These are phyloP conservation scores for Columbina picui DNA, from an alignment of 2,113 vertebrate species.

Conservation along the genomic window DNA sequence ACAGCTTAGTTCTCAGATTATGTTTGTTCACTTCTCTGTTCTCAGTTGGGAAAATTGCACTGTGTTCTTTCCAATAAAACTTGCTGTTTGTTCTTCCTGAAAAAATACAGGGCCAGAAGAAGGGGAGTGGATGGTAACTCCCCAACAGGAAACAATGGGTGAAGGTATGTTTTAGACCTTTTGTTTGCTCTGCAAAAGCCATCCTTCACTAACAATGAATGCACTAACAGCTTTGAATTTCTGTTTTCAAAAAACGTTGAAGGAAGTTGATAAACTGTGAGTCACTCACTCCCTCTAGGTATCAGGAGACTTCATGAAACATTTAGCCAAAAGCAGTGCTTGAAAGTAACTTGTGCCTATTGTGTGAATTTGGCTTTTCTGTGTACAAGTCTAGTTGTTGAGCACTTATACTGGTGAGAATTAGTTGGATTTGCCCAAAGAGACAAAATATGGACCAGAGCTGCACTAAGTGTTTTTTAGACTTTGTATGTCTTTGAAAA, in stretches of 20 bases:
- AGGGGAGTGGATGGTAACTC: neutral
- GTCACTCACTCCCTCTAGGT: neutral
- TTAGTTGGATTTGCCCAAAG: neutral
- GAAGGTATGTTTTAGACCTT: neutral
- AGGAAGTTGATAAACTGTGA: neutral
- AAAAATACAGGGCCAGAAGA: neutral
- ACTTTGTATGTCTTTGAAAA: neutral
- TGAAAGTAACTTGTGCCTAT: neutral
- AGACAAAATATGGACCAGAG: neutral
- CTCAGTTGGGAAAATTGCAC: neutral
- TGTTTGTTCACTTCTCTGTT: neutral
- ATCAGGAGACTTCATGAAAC: neutral
- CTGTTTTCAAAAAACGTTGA: neutral
- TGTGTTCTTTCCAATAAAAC: neutral
- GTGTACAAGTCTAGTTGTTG: neutral
- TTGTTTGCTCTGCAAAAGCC: neutral
- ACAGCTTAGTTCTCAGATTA: neutral
- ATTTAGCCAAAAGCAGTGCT: neutral
- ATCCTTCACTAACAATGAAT: neutral
- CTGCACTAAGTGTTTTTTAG: neutral
- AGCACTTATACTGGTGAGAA: neutral
- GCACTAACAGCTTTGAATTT: constrained; percentile 3
- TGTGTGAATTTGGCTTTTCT: neutral
- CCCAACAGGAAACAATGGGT: neutral
- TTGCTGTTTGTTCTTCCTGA: neutral